A percentile compares a stretch with the other conserved stretches of the same genome.
phyloP scores from a whole-genome alignment of 2,113 vertebrate species.

The Vicugna pacos region DNA sequence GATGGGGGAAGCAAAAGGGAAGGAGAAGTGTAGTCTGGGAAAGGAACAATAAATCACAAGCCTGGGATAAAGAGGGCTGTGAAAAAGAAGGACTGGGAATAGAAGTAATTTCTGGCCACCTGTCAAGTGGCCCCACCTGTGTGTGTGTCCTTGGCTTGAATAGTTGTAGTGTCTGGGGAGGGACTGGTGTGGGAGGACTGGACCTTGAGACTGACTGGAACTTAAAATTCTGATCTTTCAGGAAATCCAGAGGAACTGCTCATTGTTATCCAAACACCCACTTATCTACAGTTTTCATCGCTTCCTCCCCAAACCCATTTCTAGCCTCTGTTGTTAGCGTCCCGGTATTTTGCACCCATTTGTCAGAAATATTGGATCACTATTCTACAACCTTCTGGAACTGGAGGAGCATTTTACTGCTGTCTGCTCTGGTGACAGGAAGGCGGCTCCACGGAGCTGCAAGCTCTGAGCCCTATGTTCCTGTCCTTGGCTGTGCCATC shows the following conservation, averaged over 20 bases:
- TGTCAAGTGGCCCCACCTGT: background rate
- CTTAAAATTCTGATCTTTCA: slow-evolving; percentile 43
- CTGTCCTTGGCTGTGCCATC: background rate
- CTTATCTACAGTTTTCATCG: background rate
- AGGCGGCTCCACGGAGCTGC: background rate
- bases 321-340: background rate
- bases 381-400: background rate
- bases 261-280: background rate
- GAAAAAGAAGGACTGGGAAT: background rate
- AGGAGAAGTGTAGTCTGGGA: background rate
- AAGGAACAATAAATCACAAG: slow-evolving; percentile 37
- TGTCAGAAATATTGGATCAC: slow-evolving; percentile 7
- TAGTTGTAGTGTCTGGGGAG: slow-evolving; percentile 42
- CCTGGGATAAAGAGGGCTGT: background rate
- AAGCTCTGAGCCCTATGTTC: background rate
- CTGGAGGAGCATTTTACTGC: background rate
- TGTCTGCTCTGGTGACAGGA: background rate
- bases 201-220: slow-evolving; percentile 31
- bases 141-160: slow-evolving; percentile 28
- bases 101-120: slow-evolving; percentile 11
- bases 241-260: slow-evolving; percentile 15
- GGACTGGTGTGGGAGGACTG: background rate
- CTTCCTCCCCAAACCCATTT: slow-evolving; percentile 8
- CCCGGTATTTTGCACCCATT: background rate
- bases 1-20: background rate